Evolutionary conservation across 2,797 vertebrate genomes (phyloP), one percentile per base, ranked within the genome.

Genomic region (Eulemur albifrons): DNA sequence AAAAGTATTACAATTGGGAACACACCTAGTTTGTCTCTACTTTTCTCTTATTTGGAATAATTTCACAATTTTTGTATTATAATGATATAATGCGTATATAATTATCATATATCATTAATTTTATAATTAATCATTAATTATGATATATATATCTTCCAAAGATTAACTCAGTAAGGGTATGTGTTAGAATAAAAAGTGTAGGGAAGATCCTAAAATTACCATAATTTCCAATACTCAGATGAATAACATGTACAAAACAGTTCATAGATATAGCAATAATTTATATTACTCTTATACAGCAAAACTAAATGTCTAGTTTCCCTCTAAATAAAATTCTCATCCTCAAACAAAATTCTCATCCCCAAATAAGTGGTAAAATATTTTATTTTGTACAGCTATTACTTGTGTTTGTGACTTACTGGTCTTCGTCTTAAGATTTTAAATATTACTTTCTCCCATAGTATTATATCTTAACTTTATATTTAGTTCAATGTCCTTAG

Each of bases 21-120:
- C 14, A 32, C 14, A 48, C 50, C 12, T 48, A 43, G 5, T 87
- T 91, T 87, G 35, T 80, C 38, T 84, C 14, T 57, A 27, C 6
- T 93, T 69, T 81, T 92, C n/a, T 79, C 48, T 54, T 57, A 50
- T 35, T 85, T 84, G 65, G 21, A 84, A 43, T 32, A 50, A 75
- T 87, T 77, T 90, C 25, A 88, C 48, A 88, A 11, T 90, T 63
- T 90, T 88, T 96, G 30, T 5, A 65, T 77, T 81, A 69, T 25
- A 54, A 54, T 54, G 54, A 54, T 54, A 54, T 54, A 57, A 57
- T 57, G 4, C 23, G 11, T 25, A 57, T 57, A 25, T 57, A 57
- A 57, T 57, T 57, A 57, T 57, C 20, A 54, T 54, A 54, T 54
- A 54, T 54, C 18, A 54, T 54, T 57, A 57, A 57, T 57, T 57